Conservation (phyloP, 2,888 invertebrate genomes). For the Sphecodes monilicornis region DNA sequence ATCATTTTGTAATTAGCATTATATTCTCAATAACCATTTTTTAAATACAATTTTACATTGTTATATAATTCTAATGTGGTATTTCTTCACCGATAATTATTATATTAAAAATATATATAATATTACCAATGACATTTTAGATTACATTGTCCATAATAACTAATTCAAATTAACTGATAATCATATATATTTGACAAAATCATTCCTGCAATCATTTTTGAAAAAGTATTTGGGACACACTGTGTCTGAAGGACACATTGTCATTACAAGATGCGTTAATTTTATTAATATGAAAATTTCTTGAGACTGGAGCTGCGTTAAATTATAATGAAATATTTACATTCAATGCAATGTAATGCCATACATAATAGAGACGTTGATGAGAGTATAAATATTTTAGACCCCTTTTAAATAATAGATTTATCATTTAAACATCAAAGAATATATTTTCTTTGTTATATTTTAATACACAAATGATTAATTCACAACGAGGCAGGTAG, state of each 20-base stretch:
- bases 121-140: not conserved
- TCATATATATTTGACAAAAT: slow-evolving; percentile 6
- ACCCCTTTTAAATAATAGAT: not conserved
- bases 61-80: slow-evolving; percentile 39
- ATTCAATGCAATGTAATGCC: slow-evolving; percentile 7
- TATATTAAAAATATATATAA: not conserved
- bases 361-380: not conserved
- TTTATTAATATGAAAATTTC: not conserved
- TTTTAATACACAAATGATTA: slow-evolving; percentile 2
- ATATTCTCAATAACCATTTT: not conserved
- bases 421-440: not conserved
- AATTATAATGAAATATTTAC: slow-evolving; percentile 19
- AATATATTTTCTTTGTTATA: not conserved
- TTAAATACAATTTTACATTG: slow-evolving; percentile 6
- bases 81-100: not conserved
- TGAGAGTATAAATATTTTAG: not conserved
- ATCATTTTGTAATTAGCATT: slow-evolving; percentile 15
- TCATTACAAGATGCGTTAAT: not conserved
- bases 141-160: not conserved
- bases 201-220: not conserved
- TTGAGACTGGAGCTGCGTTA: not conserved
- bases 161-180: slow-evolving; percentile 19
- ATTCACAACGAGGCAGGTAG: not conserved
- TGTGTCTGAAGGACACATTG: not conserved
- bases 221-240: not conserved